A percentile compares a stretch with the other conserved stretches of the same genome.
Conservation (phyloP, 2,797 vertebrate genomes). For the Rhinogobio ventralis region DNA sequence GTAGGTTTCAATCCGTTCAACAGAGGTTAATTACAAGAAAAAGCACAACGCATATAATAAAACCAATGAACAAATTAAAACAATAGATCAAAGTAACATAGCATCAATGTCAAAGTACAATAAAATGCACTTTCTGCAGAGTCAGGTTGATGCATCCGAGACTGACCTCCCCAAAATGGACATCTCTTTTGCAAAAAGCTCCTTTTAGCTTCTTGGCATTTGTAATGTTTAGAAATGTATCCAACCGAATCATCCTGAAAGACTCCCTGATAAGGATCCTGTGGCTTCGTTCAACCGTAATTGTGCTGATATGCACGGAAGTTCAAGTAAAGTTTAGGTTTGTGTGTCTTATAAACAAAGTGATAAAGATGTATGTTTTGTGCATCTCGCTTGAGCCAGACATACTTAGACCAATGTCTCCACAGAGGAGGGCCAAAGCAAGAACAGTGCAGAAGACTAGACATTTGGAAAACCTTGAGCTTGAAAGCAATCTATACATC, state of each 20-base stretch:
- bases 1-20: slow-evolving; percentile 58
- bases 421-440: slow-evolving; percentile 46
- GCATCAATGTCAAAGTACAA: slow-evolving; percentile 23
- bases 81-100: slow-evolving; percentile 16
- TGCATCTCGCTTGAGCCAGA: slow-evolving; percentile 35
- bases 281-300: slow-evolving; percentile 18
- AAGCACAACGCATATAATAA: slow-evolving; percentile 53
- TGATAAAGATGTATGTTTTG: slow-evolving; percentile 55
- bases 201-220: slow-evolving; percentile 58
- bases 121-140: slow-evolving; percentile 17
- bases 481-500: slow-evolving; percentile 42
- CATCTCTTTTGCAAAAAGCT: slow-evolving; percentile 18
- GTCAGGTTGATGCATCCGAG: slow-evolving; percentile 38
- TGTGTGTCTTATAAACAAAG: slow-evolving; percentile 50
- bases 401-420: slow-evolving; percentile 49
- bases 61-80: slow-evolving; percentile 14
- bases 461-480: slow-evolving; percentile 51
- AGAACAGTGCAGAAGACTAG: slow-evolving; percentile 43
- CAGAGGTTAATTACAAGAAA: slow-evolving; percentile 65
- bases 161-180: slow-evolving; percentile 3
- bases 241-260: slow-evolving; percentile 38
- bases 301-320: slow-evolving; percentile 37
- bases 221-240: slow-evolving; percentile 39
- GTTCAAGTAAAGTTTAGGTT: slow-evolving; percentile 44
- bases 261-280: slow-evolving; percentile 34